Evolutionary conservation across 2,797 vertebrate genomes (phyloP), one percentile per base, ranked within the genome.

Genomic region (Anguilla anguilla): DNA sequence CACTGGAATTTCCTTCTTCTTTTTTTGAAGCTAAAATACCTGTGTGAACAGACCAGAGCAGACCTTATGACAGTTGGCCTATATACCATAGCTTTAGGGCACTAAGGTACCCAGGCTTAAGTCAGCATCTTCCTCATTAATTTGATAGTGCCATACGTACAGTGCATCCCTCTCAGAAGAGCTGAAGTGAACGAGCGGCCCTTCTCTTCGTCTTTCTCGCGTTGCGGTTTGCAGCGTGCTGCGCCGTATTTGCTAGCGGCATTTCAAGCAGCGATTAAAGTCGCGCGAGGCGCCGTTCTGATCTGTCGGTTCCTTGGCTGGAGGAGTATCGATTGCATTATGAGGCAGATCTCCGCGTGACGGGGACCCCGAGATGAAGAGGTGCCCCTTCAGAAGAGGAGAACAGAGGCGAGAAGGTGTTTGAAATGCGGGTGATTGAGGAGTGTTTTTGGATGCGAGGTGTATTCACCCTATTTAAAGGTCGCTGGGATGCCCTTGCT

Each of bases 371-470:
- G 2, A 82, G 43, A n/a, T n/a, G 53, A 84, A 35, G 55, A 59
- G 83, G 1, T 0, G 4, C 49, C 13, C 82, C 22, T 46, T 55
- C 25, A 53, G 82, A 83, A 9, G 39, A 0, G 17, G 7, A 82
- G 43, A 51, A 3, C 77, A 49, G 79, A 51, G 43, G 17, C 22
- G 19, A 39, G 7, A 7, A 35, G 49, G 25, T 6, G 13, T 35
- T 57, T 84, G 83, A 55, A 84, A 57, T 84, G 53, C 19, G n/a
- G 83, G 53, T 39, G 51, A 84, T 83, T 39, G 53, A 13, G 28
- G 83, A 59, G 28, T 28, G 82, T 57, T 55, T 46, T 55, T 57
- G 53, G 2, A 57, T 39, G 4, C 3, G 51, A 46, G 10, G 83
- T 84, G 31, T 59, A 39, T 84, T 19, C 28, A 2, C 15, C 9